phyloP scores from a whole-genome alignment of 2,797 vertebrate genomes.

The Acrocephalus scirpaceus region DNA sequence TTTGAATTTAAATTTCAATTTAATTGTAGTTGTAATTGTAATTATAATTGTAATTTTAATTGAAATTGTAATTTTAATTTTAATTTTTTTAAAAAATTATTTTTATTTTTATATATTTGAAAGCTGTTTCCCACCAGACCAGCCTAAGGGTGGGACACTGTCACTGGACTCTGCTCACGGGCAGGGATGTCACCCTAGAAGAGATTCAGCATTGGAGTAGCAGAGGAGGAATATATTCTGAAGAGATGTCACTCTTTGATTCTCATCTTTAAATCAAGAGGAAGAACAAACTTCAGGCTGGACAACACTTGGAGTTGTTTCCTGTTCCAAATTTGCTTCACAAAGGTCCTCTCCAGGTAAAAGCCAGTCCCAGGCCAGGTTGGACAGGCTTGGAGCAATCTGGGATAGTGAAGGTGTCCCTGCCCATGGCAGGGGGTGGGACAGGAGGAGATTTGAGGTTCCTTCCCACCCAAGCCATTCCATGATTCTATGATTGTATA shows the following conservation, averaged over 20 bases:
- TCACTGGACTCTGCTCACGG: not conserved
- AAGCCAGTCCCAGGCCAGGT: not conserved
- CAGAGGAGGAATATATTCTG: not conserved
- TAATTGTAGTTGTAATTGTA: no score
- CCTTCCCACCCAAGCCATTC: not conserved
- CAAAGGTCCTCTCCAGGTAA: not conserved
- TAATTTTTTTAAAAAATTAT: no score
- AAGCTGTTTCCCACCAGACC: not conserved
- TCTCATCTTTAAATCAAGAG: not conserved
- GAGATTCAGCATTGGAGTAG: not conserved
- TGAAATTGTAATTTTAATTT: no score
- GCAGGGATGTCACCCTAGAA: not conserved
- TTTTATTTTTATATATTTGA: not conserved
- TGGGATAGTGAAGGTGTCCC: not conserved
- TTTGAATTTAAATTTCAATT: no score
- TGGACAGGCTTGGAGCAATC: rapidly evolving
- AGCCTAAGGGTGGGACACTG: not conserved
- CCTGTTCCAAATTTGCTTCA: not conserved
- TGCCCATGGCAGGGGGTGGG: not conserved
- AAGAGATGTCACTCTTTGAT: not conserved
- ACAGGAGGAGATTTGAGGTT: not conserved
- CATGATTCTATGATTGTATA: not conserved
- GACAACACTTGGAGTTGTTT: not conserved
- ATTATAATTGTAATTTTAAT: no score
- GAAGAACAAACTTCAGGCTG: not conserved